Base-by-base conservation (phyloP, 2,888 invertebrate genomes). In the Nomada flava region DNA sequence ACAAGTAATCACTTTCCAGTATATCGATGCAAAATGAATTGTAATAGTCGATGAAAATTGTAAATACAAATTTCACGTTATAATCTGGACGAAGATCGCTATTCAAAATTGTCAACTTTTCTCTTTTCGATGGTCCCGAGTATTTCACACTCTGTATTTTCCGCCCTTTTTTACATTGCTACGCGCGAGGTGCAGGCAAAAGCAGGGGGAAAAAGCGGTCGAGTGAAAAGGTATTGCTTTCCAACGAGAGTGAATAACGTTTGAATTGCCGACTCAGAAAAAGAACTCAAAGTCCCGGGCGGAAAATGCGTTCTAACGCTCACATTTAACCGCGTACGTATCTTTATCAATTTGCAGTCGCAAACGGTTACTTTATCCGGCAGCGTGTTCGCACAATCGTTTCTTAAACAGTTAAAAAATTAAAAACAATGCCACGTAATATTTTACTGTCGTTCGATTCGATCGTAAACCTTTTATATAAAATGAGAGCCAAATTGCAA, bases 241-340 rank as follows among this genome's bases (percentile, higher is more conserved):
- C 53, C 64, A 70, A 60, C 70, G 59, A 23, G 64, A 65, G 47
- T 63, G 79, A 78, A 79, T 78, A 64, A 79, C 79, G 79, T 79
- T 70, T 78, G 57, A 79, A 79, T 79, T 53, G 69, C 59, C 20
- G 52, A 53, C 59, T 64, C 44, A 11, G 42, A 47, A 63, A 63
- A 52, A 69, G 53, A 36, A n/a, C 20, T 36, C 36, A 18, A 52
- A 64, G 20, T 44, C 59, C 50, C 9, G 26, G 4, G 29, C 10
- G 44, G n/a, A 50, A 68, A 47, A 44, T 55, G 44, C 44, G 47
- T 62, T 13, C 36, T 18, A 63, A 50, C 67, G 68, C 50, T 68
- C 50, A 23, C 36, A 44, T 69, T 77, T 44, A 57, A 79, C 36
- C 10, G 20, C 26, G 18, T 13, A n/a, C 36, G 13, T 2, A 0